phyloP scores from a whole-genome alignment of 2,113 vertebrate genomes.

The Trogon surrucura region DNA sequence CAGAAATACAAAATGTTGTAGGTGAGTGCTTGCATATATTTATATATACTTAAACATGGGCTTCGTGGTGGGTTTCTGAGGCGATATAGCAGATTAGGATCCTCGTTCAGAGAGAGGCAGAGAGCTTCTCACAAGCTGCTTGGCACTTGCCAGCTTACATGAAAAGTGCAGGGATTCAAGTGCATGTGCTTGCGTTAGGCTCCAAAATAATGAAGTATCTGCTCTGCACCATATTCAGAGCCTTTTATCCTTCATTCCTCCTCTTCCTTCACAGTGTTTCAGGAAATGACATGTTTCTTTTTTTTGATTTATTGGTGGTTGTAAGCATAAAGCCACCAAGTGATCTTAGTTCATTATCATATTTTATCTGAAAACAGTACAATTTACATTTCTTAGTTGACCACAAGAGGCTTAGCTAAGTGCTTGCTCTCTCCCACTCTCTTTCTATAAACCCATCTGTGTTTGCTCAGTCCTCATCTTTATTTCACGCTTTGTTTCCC shows the following conservation, averaged over 20 bases:
- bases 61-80: background rate
- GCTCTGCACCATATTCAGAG: background rate
- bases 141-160: background rate
- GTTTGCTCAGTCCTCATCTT: slow-evolving; percentile 9
- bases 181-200: background rate
- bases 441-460: slow-evolving; percentile 25
- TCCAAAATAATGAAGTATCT: slow-evolving; percentile 3
- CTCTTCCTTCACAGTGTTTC: background rate
- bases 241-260: background rate
- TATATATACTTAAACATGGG: background rate
- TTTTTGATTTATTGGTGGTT: background rate
- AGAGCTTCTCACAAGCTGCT: background rate
- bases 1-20: background rate
- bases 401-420: slow-evolving; percentile 41
- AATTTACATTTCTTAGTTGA: slow-evolving; percentile 25
- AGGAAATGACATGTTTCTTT: background rate
- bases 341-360: background rate
- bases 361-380: slow-evolving; percentile 3
- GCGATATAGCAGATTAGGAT: background rate
- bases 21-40: background rate
- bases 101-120: background rate
- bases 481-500: slow-evolving; percentile 21
- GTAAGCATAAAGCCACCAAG: background rate
- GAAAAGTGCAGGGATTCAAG: background rate
- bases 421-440: slow-evolving; percentile 1